A percentile compares a stretch with the other conserved stretches of the same genome.
Evolutionary conservation across 2,888 invertebrate genomes (phyloP).

Genomic region (Dryobota labecula): DNA sequence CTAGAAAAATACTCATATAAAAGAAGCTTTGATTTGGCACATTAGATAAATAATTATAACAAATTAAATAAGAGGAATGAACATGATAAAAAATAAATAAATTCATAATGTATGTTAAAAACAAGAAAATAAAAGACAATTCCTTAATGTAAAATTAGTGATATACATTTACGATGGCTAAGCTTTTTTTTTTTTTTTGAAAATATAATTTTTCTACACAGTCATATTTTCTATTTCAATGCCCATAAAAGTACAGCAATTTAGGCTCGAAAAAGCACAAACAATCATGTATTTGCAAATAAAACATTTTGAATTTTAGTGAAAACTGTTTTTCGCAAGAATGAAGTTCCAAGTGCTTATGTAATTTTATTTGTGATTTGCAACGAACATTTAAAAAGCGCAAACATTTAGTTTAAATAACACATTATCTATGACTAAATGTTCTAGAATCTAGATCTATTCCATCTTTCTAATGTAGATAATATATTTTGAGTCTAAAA

Average conservation of each 20-base stretch:
- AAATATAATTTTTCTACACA: slow-evolving; percentile 50
- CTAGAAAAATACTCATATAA: slow-evolving; percentile 48
- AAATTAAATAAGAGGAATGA: slow-evolving; percentile 22
- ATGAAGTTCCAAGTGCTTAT: slow-evolving; percentile 56
- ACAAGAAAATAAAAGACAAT: slow-evolving; percentile 44
- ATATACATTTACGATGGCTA: slow-evolving; percentile 38
- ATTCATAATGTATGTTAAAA: slow-evolving; percentile 36
- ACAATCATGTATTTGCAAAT: slow-evolving; percentile 25
- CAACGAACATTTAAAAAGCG: slow-evolving; percentile 77
- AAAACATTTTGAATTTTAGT: slow-evolving; percentile 1
- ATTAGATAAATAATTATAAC: slow-evolving; percentile 40
- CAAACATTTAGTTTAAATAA: slow-evolving; percentile 64
- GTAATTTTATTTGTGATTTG: slow-evolving; percentile 58
- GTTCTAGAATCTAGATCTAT: slow-evolving; percentile 64
- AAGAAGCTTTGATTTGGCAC: slow-evolving; percentile 63
- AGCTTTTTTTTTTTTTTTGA: slow-evolving; percentile 37
- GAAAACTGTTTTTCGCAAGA: slow-evolving; percentile 11
- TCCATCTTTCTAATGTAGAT: slow-evolving; percentile 78
- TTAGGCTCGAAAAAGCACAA: slow-evolving; percentile 51
- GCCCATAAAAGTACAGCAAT: slow-evolving; percentile 33
- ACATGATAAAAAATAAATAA: slow-evolving; percentile 24
- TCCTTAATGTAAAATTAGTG: slow-evolving; percentile 47
- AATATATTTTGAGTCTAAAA: slow-evolving; percentile 85
- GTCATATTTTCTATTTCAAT: slow-evolving; percentile 45
- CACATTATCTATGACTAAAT: slow-evolving; percentile 54